These are phyloP conservation scores for Fissipunctia ypsillon DNA, from an alignment of 2,888 invertebrate genomes.

Conservation along the genomic window DNA sequence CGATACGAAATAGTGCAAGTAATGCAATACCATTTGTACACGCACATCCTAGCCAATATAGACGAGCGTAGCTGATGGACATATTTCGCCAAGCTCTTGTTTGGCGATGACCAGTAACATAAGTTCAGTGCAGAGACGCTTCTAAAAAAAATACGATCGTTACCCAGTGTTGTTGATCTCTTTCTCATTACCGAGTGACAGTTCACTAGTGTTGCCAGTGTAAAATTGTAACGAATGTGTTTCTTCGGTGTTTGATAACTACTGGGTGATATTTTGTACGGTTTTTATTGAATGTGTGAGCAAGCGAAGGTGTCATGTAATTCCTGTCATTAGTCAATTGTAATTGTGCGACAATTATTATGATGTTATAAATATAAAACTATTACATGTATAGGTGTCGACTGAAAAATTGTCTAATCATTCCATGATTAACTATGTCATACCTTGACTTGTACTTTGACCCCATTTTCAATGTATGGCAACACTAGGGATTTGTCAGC, in stretches of 20 bases:
- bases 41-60: conserved; percentile 95
- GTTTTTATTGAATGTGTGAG: conserved; percentile 21
- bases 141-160: conserved; percentile 58
- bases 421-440: conserved; percentile 47
- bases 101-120: conserved; percentile 87
- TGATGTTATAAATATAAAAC: conserved; percentile 31
- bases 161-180: conserved; percentile 72
- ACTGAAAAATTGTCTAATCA: conserved; percentile 48
- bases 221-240: conserved; percentile 29
- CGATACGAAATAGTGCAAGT: conserved; percentile 94
- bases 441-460: conserved; percentile 11
- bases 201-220: conserved; percentile 51
- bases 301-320: conserved; percentile 4
- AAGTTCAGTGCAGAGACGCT: conserved; percentile 55
- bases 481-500: conserved; percentile 56
- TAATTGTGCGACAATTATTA: conserved; percentile 48
- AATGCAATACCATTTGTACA: conserved; percentile 94
- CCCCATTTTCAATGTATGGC: conserved; percentile 39
- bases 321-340: conserved; percentile 54
- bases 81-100: conserved; percentile 89
- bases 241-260: conserved; percentile 14
- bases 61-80: conserved; percentile 94
- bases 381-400: conserved; percentile 30
- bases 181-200: conserved; percentile 51
- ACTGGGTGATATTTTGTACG: conserved; percentile 43